Evolutionary conservation across 2,888 invertebrate genomes (phyloP).

Genomic region (Acrobasis suavella): DNA sequence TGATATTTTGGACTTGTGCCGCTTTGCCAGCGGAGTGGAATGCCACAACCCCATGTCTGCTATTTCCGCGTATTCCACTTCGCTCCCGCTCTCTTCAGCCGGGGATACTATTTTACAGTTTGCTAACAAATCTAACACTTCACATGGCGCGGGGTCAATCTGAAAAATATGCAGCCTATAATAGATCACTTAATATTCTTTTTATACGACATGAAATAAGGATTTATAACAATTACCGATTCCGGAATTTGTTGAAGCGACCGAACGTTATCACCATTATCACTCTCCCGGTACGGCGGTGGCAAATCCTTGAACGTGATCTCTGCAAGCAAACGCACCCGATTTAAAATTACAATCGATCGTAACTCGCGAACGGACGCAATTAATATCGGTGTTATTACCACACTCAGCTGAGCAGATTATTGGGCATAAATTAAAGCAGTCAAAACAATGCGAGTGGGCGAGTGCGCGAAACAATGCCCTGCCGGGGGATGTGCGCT

Average conservation of each 20-base stretch:
- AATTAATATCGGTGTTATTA: constrained; percentile 55
- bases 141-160: constrained; percentile 54
- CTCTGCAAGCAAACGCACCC: constrained; percentile 59
- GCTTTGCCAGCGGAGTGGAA: constrained; percentile 68
- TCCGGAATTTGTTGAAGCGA: constrained; percentile 40
- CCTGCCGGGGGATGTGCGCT: constrained; percentile 49
- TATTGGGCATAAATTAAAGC: constrained; percentile 56
- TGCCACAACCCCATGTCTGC: constrained; percentile 78
- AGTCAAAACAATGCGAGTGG: constrained; percentile 55
- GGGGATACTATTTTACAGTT: constrained; percentile 58
- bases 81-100: constrained; percentile 49
- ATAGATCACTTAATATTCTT: background rate
- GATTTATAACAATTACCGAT: constrained; percentile 40
- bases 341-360: constrained; percentile 53
- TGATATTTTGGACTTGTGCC: constrained; percentile 85
- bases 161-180: constrained; percentile 40
- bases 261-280: constrained; percentile 43
- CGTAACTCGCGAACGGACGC: constrained; percentile 48
- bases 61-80: constrained; percentile 70
- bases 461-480: constrained; percentile 52
- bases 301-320: constrained; percentile 67
- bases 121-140: constrained; percentile 68
- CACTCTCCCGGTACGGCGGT: constrained; percentile 70
- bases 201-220: background rate
- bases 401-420: constrained; percentile 57